These are phyloP conservation scores for Novumbra hubbsi DNA, from an alignment of 2,797 vertebrate genomes.

Conservation along the genomic window DNA sequence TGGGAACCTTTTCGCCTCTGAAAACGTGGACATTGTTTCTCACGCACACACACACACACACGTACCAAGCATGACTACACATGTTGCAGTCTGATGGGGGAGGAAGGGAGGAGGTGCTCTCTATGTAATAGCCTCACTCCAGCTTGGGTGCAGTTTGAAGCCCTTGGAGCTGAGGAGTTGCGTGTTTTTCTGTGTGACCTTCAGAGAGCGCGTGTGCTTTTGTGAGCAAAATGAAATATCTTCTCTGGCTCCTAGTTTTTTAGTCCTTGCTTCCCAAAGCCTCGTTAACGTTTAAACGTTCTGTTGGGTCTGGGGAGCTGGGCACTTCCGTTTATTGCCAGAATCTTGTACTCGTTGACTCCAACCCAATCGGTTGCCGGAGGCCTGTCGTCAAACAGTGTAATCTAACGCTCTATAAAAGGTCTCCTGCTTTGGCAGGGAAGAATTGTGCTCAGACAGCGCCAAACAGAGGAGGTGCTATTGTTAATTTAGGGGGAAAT, in stretches of 20 bases:
- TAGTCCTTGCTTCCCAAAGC: not conserved
- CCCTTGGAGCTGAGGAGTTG: conserved; percentile 7
- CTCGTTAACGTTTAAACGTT: conserved; percentile 10
- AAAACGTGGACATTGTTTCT: not conserved
- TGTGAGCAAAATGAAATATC: not conserved
- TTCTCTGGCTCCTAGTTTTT: conserved; percentile 10
- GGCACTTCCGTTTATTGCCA: not conserved
- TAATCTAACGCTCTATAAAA: not conserved
- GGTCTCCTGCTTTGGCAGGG: too few species aligned
- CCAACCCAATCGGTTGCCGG: too few species aligned
- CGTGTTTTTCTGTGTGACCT: not conserved
- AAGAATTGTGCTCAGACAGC: too few species aligned
- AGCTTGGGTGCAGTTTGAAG: conserved; percentile 19
- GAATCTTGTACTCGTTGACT: not conserved
- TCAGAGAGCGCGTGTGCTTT: not conserved
- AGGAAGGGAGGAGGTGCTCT: not conserved
- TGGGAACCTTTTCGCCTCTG: not conserved
- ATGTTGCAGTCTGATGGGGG: not conserved
- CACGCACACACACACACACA: too few species aligned
- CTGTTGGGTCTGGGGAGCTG: not conserved
- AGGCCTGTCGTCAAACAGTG: not conserved
- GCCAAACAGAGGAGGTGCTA: too few species aligned
- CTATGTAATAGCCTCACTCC: conserved; percentile 8
- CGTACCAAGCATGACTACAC: not conserved
- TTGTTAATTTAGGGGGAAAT: too few species aligned